Conservation (phyloP, 1,140 invertebrate species). For the Homarus americanus region DNA sequence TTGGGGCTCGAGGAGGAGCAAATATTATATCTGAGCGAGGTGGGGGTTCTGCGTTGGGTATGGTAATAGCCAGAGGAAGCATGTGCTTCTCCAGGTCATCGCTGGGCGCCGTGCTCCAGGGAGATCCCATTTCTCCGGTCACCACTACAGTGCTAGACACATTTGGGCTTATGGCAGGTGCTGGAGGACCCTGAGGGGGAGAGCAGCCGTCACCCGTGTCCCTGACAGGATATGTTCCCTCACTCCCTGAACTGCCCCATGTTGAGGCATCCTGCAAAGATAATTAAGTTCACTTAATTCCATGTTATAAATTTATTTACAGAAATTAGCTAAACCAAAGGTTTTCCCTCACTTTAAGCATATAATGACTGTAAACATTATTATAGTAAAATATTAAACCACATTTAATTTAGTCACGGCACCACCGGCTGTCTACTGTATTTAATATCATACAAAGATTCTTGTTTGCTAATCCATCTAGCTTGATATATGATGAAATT, state of each 20-base stretch:
- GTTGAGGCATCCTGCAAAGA: not conserved
- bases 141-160: constrained; percentile 46
- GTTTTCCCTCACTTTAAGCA: not conserved
- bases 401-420: too few species aligned
- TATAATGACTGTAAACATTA: too few species aligned
- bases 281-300: not conserved
- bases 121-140: constrained; percentile 30
- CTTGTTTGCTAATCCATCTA: too few species aligned
- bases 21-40: constrained; percentile 34
- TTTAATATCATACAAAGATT: too few species aligned
- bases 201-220: not conserved
- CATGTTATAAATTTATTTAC: not conserved
- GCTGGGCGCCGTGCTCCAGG: constrained; percentile 24
- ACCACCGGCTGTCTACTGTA: too few species aligned
- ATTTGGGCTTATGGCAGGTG: constrained; percentile 35
- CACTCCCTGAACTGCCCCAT: constrained; percentile 33
- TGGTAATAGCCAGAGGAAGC: constrained; percentile 38
- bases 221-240: constrained; percentile 39
- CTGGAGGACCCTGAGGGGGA: not conserved
- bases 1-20: not conserved
- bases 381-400: too few species aligned
- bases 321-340: not conserved
- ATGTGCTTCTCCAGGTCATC: not conserved
- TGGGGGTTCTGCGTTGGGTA: constrained; percentile 38
- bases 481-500: too few species aligned